Evolutionary conservation across 1,140 invertebrate genomes (phyloP), one percentile per base, ranked within the genome.

Genomic region (Trichonephila clavipes): DNA sequence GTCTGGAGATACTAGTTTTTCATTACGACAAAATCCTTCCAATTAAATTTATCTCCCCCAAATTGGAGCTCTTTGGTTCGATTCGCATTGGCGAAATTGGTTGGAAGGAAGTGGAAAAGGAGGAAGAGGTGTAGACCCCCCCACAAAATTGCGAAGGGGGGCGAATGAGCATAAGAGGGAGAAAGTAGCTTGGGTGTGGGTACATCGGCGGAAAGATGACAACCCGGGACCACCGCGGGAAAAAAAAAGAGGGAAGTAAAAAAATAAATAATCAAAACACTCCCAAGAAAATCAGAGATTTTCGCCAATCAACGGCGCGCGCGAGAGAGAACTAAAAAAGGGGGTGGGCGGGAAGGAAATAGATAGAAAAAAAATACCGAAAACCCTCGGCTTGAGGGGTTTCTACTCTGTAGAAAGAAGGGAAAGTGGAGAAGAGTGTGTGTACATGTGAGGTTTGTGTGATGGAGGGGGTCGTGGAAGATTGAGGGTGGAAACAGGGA

Each of bases 11-110:
- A 87, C 91, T 92, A 92, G 91, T 92, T 92, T 93, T 93, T 93
- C 92, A 93, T 92, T 92, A 92, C 83, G 91, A 92, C 91, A 92
- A 92, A 92, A 87, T 93, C 92, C 83, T 88, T 72, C 69, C 92
- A 93, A 93, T 93, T 93, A 93, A 93, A 93, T 93, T 88, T 88
- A 93, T 93, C 92, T 93, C 92, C 91, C 91, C 92, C 72, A 61
- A 93, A 93, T 64, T 88, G 40, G 86, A 83, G 90, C 90, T 91
- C 82, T 91, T 66, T 91, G 91, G 62, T 92, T 92, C 91, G 82
- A 87, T 87, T 92, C 91, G 91, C 91, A 92, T 92, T 92, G 91
- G 81, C 61, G 91, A 92, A 92, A 92, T 92, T 86, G 91, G 62
- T 92, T 92, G 91, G 91, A 92, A 92, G 91, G 91, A 92, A 83